Evolutionary conservation across 1,140 invertebrate species (phyloP).

Genomic region (Dendrolimus punctatus): DNA sequence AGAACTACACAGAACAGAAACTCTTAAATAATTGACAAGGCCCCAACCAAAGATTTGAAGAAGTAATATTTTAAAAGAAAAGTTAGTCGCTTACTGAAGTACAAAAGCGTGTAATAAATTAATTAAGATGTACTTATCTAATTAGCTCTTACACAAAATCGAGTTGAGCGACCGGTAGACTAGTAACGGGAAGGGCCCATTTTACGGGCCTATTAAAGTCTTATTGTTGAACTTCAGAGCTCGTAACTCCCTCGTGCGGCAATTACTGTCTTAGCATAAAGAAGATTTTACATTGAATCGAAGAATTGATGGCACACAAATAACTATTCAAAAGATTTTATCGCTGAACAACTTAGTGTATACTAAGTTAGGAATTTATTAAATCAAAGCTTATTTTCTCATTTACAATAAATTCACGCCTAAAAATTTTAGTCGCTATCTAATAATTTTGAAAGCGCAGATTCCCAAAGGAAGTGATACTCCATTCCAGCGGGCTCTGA

Average conservation of each 20-base stretch:
- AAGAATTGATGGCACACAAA: slow-evolving; percentile 5
- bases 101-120: slow-evolving; percentile 24
- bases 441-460: too few species aligned
- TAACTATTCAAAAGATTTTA: slow-evolving; percentile 6
- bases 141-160: slow-evolving; percentile 32
- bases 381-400: too few species aligned
- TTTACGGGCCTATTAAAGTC: slow-evolving; percentile 47
- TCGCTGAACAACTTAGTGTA: background rate
- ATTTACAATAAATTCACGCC: too few species aligned
- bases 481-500: too few species aligned
- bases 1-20: too few species aligned
- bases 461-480: too few species aligned
- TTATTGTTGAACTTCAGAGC: slow-evolving; percentile 50
- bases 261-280: slow-evolving; percentile 16
- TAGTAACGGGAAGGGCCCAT: slow-evolving; percentile 27
- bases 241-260: slow-evolving; percentile 18
- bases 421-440: too few species aligned
- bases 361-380: too few species aligned
- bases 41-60: too few species aligned
- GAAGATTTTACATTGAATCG: slow-evolving; percentile 8
- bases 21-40: too few species aligned
- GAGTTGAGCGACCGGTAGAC: slow-evolving; percentile 20
- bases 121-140: slow-evolving; percentile 25
- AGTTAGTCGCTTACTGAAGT: slow-evolving; percentile 16
- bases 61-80: background rate